phyloP scores from a whole-genome alignment of 1,140 invertebrate genomes.

The Heliconius himera region DNA sequence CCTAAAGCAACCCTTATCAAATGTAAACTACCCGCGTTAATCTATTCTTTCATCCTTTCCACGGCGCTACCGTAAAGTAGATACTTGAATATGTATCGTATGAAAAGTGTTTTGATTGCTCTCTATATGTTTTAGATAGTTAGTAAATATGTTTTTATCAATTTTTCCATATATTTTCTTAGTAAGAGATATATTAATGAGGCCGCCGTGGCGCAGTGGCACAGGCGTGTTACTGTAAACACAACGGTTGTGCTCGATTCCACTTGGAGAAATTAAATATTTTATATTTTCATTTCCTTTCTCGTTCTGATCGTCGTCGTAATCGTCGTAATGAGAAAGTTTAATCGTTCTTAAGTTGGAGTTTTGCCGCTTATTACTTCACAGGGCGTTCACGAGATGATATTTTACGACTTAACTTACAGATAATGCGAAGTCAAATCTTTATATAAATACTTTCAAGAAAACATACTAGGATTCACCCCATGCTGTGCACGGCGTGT shows the following conservation, averaged over 20 bases:
- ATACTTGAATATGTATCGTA: constrained; percentile 7
- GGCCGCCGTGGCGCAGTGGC: too few relatives aligned
- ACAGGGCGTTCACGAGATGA: background rate
- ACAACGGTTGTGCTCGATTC: too few relatives aligned
- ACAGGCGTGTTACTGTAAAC: too few relatives aligned
- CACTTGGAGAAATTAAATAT: too few relatives aligned
- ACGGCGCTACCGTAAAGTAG: background rate
- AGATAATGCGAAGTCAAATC: background rate
- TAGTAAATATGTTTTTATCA: background rate
- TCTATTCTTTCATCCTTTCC: constrained; percentile 3
- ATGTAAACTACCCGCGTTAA: constrained; percentile 38
- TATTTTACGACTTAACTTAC: background rate
- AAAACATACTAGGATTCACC: too few relatives aligned
- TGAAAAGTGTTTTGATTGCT: constrained; percentile 1
- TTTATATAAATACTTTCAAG: background rate
- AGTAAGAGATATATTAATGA: too few relatives aligned
- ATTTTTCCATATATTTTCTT: too few relatives aligned
- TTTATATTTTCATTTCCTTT: too few relatives aligned
- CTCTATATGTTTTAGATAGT: background rate
- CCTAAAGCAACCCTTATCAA: constrained; percentile 44
- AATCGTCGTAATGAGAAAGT: background rate
- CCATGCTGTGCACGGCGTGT: too few relatives aligned
- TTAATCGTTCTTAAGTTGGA: background rate
- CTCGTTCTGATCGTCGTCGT: background rate
- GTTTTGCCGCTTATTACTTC: background rate